phyloP scores from a whole-genome alignment of 2,888 invertebrate genomes.

The Scaptomyza reducta region DNA sequence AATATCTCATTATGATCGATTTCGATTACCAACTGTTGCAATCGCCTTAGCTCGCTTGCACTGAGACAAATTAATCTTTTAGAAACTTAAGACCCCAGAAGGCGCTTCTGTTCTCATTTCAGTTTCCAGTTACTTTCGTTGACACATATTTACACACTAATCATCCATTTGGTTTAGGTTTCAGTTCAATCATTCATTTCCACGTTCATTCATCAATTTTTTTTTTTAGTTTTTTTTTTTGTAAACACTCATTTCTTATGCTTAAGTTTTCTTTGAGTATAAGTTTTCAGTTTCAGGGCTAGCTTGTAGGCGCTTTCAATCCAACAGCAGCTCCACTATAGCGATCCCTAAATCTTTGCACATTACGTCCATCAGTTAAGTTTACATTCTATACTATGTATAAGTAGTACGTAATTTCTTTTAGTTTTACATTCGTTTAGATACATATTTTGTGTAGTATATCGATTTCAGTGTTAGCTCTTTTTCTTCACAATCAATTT shows the following conservation, averaged over 20 bases:
- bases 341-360: conserved; percentile 57
- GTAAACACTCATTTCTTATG: conserved; percentile 27
- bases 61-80: conserved; percentile 32
- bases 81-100: conserved; percentile 51
- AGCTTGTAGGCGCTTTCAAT: conserved; percentile 4
- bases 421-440: conserved; percentile 21
- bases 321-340: no score
- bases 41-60: conserved; percentile 54
- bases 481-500: conserved; percentile 23
- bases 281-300: conserved; percentile 39
- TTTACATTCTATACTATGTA: conserved; percentile 31
- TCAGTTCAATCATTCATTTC: conserved; percentile 37
- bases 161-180: conserved; percentile 48
- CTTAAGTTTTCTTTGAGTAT: conserved; percentile 46
- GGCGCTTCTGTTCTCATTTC: conserved; percentile 39
- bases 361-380: conserved; percentile 52
- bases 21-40: conserved; percentile 34
- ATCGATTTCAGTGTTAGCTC: conserved; percentile 4
- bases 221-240: conserved; percentile 18
- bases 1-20: conserved; percentile 17
- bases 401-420: conserved; percentile 35
- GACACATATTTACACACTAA: conserved; percentile 66
- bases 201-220: conserved; percentile 39
- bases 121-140: conserved; percentile 64
- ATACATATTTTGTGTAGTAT: conserved; percentile 29